These are phyloP conservation scores for Atta texana DNA, from an alignment of 1,140 invertebrate genomes.

Conservation along the genomic window DNA sequence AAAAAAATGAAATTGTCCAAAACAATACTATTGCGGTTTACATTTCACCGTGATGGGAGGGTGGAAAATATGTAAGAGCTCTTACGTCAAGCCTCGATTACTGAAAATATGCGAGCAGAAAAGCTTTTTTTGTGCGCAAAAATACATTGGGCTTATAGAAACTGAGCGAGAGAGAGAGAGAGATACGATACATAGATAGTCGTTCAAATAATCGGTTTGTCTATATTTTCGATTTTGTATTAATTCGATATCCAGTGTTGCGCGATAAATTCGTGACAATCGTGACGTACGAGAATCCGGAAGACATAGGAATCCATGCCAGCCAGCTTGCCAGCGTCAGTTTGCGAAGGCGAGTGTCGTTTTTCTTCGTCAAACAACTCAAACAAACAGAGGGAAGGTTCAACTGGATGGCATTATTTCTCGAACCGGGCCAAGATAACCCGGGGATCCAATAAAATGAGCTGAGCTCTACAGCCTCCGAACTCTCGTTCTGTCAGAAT, in stretches of 20 bases:
- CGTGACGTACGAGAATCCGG: neutral
- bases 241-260: constrained; percentile 28
- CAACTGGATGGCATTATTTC: constrained; percentile 44
- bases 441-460: constrained; percentile 48
- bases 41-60: neutral
- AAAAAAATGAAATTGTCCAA: neutral
- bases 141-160: neutral
- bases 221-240: constrained; percentile 1
- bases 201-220: constrained; percentile 34
- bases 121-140: neutral
- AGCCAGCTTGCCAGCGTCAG: neutral
- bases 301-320: constrained; percentile 6
- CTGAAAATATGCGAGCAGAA: constrained; percentile 19
- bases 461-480: constrained; percentile 15
- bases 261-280: constrained; percentile 33
- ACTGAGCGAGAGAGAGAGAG: neutral
- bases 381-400: constrained; percentile 27
- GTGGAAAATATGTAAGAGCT: neutral
- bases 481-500: constrained; percentile 39
- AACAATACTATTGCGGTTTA: neutral
- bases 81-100: neutral
- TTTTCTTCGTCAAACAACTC: constrained; percentile 57
- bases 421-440: constrained; percentile 46
- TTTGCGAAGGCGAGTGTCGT: constrained; percentile 19
- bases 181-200: constrained; percentile 24